Percentiles rank a stretch among this genome's conserved stretches.
phyloP scores from a whole-genome alignment of 2,113 vertebrate genomes.

The Phalacrocorax brasilianus region DNA sequence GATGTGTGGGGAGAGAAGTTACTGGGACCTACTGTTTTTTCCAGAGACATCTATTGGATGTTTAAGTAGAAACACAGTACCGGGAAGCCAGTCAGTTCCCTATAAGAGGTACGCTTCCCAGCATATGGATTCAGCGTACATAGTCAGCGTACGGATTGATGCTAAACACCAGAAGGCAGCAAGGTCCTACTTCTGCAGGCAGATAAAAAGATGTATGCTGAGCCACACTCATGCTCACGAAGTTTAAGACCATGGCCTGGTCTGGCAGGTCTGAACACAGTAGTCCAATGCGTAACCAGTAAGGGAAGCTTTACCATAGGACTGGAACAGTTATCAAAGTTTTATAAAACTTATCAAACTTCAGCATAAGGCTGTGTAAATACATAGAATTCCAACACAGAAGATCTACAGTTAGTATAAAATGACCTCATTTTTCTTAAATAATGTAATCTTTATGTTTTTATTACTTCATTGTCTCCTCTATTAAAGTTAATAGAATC shows the following conservation, averaged over 20 bases:
- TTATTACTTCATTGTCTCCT: neutral
- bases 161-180: neutral
- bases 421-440: neutral
- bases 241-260: neutral
- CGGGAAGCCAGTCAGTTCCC: neutral
- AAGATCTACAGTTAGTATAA: neutral
- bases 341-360: neutral
- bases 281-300: fast-evolving
- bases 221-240: neutral
- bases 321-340: neutral
- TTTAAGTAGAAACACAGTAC: neutral
- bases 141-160: neutral
- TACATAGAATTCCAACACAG: neutral
- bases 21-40: neutral
- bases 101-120: neutral
- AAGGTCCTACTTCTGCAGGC: neutral
- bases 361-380: neutral
- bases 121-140: neutral
- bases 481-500: neutral
- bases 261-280: neutral
- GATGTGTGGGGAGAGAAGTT: neutral
- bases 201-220: neutral
- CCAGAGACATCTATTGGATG: neutral
- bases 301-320: neutral
- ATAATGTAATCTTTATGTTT: neutral